Evolutionary conservation across 2,888 invertebrate genomes (phyloP).

Genomic region (Plebejus argus): DNA sequence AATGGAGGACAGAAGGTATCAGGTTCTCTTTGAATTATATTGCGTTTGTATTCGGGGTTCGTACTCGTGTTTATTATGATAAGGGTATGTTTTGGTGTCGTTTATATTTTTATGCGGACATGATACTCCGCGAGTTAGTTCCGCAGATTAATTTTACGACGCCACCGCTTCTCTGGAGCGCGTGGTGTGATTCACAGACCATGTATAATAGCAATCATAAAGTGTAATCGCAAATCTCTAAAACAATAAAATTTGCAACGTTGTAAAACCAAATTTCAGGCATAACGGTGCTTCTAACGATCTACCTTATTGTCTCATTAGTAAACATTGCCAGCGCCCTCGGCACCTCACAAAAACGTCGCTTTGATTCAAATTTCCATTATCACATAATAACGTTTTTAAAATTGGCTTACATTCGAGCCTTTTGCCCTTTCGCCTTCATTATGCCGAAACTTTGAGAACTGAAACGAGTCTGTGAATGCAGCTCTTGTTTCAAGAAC

Average conservation of each 20-base stretch:
- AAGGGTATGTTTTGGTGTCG: neutral
- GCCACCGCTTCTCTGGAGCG: neutral
- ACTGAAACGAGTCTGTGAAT: neutral
- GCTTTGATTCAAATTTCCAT: constrained; percentile 25
- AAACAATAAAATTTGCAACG: neutral
- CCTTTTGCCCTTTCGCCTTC: neutral
- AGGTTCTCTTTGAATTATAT: constrained; percentile 25
- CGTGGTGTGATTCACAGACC: neutral
- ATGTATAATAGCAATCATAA: neutral
- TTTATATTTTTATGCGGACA: constrained; percentile 3
- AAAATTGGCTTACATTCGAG: constrained; percentile 4
- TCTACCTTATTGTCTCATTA: constrained; percentile 27
- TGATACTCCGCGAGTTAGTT: neutral
- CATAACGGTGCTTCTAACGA: neutral
- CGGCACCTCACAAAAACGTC: constrained; percentile 22
- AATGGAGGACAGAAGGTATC: constrained; percentile 14
- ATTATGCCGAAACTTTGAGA: neutral
- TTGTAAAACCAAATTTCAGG: neutral
- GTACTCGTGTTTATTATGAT: constrained; percentile 28
- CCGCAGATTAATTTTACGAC: constrained; percentile 1
- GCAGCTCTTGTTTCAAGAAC: neutral
- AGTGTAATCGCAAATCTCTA: neutral
- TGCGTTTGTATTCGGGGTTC: constrained; percentile 2
- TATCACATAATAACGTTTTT: constrained; percentile 21
- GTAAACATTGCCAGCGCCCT: constrained; percentile 28